Conservation (phyloP, 2,113 vertebrate species). For the Illadopsis cleaveri region DNA sequence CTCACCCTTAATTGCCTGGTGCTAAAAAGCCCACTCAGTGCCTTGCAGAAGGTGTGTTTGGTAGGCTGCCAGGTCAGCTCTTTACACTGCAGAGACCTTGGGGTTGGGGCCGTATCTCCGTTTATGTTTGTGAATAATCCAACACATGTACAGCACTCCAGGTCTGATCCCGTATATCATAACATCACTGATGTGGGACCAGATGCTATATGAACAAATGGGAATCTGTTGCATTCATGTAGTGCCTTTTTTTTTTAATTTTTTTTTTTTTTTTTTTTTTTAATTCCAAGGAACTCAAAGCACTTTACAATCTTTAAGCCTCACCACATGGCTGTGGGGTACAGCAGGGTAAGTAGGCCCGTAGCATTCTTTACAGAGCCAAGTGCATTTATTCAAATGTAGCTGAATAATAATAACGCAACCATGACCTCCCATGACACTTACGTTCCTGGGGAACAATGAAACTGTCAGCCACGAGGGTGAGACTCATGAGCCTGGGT, state of each 20-base stretch:
- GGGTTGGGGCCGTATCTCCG: neutral
- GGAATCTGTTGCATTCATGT: slow-evolving; percentile 59
- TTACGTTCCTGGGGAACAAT: slow-evolving; percentile 70
- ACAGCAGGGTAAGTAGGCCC: slow-evolving; percentile 65
- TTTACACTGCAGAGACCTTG: neutral
- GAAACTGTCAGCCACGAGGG: slow-evolving; percentile 65
- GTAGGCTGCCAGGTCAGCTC: slow-evolving; percentile 15
- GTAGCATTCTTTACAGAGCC: slow-evolving; percentile 65
- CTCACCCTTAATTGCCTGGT: neutral
- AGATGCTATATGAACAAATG: slow-evolving; percentile 63
- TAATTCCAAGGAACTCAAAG: slow-evolving; percentile 40
- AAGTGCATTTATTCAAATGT: slow-evolving; percentile 74
- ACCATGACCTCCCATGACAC: slow-evolving; percentile 72
- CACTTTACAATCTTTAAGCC: slow-evolving; percentile 67
- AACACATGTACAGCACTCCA: neutral
- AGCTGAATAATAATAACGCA: slow-evolving; percentile 71
- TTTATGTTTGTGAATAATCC: neutral
- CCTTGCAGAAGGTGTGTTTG: slow-evolving; percentile 32
- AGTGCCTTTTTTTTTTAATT: slow-evolving; percentile 24
- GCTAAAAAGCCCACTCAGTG: neutral
- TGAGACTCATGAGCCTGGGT: slow-evolving; percentile 50
- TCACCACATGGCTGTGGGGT: slow-evolving; percentile 66
- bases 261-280: neutral
- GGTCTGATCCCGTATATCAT: slow-evolving; percentile 2
- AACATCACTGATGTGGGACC: slow-evolving; percentile 16